Evolutionary conservation across 1,140 invertebrate species (phyloP), one percentile per base, ranked within the genome.

Genomic region (Drosophila nigrodunni): DNA sequence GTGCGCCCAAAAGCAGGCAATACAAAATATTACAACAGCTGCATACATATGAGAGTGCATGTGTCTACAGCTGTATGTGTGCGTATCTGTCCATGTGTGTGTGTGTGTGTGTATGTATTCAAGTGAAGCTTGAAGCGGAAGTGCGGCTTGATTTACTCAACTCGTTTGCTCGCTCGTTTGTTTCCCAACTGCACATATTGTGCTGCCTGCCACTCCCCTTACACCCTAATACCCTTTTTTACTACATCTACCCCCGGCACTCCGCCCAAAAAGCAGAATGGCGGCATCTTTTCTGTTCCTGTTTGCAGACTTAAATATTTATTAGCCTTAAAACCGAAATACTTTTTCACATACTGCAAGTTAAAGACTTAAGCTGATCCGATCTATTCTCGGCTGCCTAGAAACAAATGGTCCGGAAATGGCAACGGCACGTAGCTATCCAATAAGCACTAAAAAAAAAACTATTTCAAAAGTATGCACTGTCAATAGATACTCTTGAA

Each of bases 141-240:
- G 85, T 88, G 80, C 80, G 75, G 78, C 85, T 89, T 89, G 85
- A 89, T 89, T 89, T 89, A 89, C 85, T 89, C 83, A 87, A 88
- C 83, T 88, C 83, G 83, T 88, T 88, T 79, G 80, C 80, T 88
- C 69, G 72, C 83, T 82, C 79, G 83, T 87, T 87, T 80, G 70
- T 89, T 83, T 70, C 71, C 71, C 71, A 60, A 57, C 80, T 74
- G 59, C 73, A 87, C 81, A 87, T 82, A 86, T 86, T 87, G 52
- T 77, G 44, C 52, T 35, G 62, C 37, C 37, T 9, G 8, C 54
- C 52, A n/a, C 13, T 41, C 44, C 46, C 34, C 18, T 10, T 10
- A 11, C 11, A n/a, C 18, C 15, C 46, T 41, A 34, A 7, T 15
- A 5, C 3, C 9, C 18, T 30, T 7, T 25, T 37, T 5, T 21